A percentile compares a stretch with the other conserved stretches of the same genome.
Conservation (phyloP, 2,797 vertebrate species). For the Fringilla coelebs region DNA sequence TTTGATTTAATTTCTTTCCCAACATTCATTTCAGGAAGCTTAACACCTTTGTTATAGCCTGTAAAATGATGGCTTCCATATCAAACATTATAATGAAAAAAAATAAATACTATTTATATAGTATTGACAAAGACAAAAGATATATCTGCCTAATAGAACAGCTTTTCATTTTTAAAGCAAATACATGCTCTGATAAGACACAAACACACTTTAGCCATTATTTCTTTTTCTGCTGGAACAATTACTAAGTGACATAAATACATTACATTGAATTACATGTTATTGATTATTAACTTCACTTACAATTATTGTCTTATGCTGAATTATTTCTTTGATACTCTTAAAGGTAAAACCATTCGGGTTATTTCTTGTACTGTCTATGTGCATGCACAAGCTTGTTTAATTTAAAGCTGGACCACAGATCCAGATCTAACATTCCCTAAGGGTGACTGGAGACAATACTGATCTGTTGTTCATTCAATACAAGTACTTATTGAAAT, state of each 20-base stretch:
- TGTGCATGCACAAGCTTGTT: not conserved
- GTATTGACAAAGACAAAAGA: not conserved
- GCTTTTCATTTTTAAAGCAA: not conserved
- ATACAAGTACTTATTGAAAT: not conserved
- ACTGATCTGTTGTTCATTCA: not conserved
- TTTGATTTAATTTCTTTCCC: not conserved
- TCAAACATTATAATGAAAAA: not conserved
- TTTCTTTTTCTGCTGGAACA: not conserved
- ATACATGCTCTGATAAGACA: not conserved
- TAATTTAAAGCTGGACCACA: not conserved
- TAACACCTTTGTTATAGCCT: not conserved
- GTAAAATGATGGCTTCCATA: not conserved
- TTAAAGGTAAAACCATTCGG: not conserved
- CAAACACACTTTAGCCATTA: not conserved
- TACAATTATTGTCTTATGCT: not conserved
- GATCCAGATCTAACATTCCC: not conserved
- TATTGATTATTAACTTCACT: not conserved
- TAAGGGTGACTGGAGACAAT: not conserved
- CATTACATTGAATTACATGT: not conserved
- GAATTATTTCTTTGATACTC: not conserved
- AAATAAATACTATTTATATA: not conserved
- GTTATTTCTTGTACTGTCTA: not conserved
- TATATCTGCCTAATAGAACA: not conserved
- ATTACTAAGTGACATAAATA: not conserved
- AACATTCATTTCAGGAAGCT: not conserved